Base-by-base conservation (phyloP, 2,888 invertebrate species). In the Polia nebulosa region DNA sequence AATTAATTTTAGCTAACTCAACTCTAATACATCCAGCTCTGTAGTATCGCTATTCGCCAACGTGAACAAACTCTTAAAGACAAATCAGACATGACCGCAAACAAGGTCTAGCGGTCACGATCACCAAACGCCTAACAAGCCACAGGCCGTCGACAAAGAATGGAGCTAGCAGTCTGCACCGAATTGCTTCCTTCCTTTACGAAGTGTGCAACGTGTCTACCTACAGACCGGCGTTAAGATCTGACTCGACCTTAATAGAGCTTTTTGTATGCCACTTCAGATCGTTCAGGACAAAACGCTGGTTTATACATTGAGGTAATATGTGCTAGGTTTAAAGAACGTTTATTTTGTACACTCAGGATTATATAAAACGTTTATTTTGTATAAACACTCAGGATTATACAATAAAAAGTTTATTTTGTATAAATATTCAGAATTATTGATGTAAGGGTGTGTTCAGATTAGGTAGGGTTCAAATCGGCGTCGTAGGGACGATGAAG, bases 161-260 rank as follows among this genome's bases (percentile, higher is more conserved):
- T 64, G 60, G 76, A 79, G 69, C 70, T 72, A 71, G 60, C 49
- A 64, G 74, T 76, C 84, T 84, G 78, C 76, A 64, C 59, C 52
- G 76, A 84, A 87, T 87, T 85, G 78, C 81, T 85, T 85, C 85
- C 87, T 86, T 87, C 88, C 87, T 77, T 45, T 53, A 55, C 65
- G 67, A 60, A 73, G 70, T 76, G 67, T 53, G 51, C 66, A 67
- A 85, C 82, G 87, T 86, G 87, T 81, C 87, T 86, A 34, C 69
- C n/a, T n/a, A 55, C 20, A 32, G 32, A 29, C 52, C 67, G 63
- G 51, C 27, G 60, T 44, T 49, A 69, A 78, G 57, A 71, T 73
- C 41, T 60, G 69, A 66, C 60, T 57, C 59, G 36, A 56, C 22
- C 41, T 44, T 74, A 82, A 77, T 82, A 72, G 25, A 63, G 58